Evolutionary conservation across 2,113 vertebrate species (phyloP), one percentile per base, ranked within the genome.

Genomic region (Apteryx owenii): DNA sequence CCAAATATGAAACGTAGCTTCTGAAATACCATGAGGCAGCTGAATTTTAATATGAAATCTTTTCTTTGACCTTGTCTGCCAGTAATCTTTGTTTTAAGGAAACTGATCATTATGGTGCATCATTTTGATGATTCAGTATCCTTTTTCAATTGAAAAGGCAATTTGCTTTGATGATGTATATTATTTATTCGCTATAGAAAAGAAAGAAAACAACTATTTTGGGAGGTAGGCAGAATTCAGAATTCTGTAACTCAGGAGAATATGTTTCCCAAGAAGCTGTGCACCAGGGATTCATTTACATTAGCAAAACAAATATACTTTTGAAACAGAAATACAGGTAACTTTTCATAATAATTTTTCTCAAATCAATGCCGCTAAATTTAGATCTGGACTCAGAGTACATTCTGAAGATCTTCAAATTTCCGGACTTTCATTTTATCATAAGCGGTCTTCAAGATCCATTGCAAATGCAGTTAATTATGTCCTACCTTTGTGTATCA

Each of bases 141-240:
- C 95, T 93, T 96, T 95, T 82, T 96, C 92, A 91, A 90, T 28
- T 85, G 97, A 95, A 96, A 97, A 98, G 87, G 87, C 89, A 96
- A 85, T 97, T 97, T 98, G 71, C 95, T 98, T 97, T 97, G 97
- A 97, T 97, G 97, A 94, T 96, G 85, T 84, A 48, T 81, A 51
- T 40, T 96, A 96, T 96, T 94, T 95, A 94, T 89, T 95, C 91
- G 38, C 93, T 89, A 73, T 58, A 92, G 75, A 79, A 85, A 83
- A 95, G 93, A 89, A 89, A 93, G 72, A 46, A 91, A 96, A 71
- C 58, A 92, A 33, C 91, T 96, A 83, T 93, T 97, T 93, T 75
- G 70, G 48, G 91, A 93, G 90, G 80, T 79, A 84, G 75, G 84
- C 93, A 90, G 60, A 48, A 78, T 93, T 94, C 64, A 64, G 94